Evolutionary conservation across 2,797 vertebrate species (phyloP), one percentile per base, ranked within the genome.

Genomic region (Pseudocheirus occidentalis): DNA sequence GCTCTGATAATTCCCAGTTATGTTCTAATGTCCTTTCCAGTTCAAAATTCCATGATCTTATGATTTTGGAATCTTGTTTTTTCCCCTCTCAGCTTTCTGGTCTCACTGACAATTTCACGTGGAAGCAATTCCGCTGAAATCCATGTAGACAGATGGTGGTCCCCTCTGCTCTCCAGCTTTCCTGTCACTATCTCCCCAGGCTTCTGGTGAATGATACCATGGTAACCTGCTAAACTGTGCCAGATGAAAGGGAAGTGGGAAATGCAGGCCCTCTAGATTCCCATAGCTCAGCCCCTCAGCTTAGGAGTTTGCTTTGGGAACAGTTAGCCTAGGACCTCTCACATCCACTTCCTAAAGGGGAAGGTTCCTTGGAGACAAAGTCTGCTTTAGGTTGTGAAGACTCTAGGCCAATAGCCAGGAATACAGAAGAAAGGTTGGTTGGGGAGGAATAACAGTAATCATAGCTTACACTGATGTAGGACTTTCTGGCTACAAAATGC

Each of bases 101-200:
- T 87, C 40, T 87, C 24, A 97, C 97, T 94, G 94, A 98, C 96
- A 97, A 62, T 97, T 97, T 95, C 21, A 0, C 81, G 96, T 98
- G 97, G 97, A 97, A 98, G 97, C 97, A 98, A 97, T 97, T 97
- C 97, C 96, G 97, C 98, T 98, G 98, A 98, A 97, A 98, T 97
- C 97, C 95, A 91, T 96, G 97, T 98, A 98, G 98, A 97, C 98
- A 98, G 98, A 98, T 98, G 98, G 98, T 98, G 97, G 97, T 98
- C 97, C 96, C 97, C 5, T 94, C 97, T 96, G 96, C 97, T 87
- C 73, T 87, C 73, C 40, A 87, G 73, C 73, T 87, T 87, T 50
- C 73, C 73, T 87, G 73, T 87, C 73, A 87, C 73, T 87, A 87
- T 50, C 73, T 87, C 73, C 40, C 97, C 96, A 3, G 95, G 98